Percentiles rank a stretch among this genome's conserved stretches.
Conservation (phyloP, 2,888 invertebrate species). For the Aphodius granarius region DNA sequence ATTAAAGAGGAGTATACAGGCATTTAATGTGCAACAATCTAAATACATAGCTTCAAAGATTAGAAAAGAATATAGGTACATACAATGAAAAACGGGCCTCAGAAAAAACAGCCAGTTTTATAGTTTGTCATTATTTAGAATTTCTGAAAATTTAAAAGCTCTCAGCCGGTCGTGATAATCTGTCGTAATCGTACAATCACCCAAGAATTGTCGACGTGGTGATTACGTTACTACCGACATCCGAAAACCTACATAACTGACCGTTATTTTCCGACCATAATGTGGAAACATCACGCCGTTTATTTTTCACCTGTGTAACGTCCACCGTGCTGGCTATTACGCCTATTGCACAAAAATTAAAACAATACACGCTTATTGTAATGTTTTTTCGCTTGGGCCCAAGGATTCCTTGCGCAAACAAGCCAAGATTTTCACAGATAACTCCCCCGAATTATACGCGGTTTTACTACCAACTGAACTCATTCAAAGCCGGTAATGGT, state of each 20-base stretch:
- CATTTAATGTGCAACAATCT: too few species aligned
- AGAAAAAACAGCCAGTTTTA: too few species aligned
- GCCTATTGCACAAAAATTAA: slow-evolving; percentile 23
- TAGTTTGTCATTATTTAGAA: too few species aligned
- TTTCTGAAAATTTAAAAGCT: too few species aligned
- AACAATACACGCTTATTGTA: slow-evolving; percentile 33
- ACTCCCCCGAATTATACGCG: slow-evolving; percentile 7
- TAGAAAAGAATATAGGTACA: too few species aligned
- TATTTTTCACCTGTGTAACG: background rate
- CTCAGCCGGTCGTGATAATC: background rate
- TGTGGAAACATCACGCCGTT: background rate
- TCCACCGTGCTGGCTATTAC: background rate
- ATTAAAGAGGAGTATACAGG: too few species aligned
- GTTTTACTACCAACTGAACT: background rate
- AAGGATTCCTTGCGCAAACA: slow-evolving; percentile 37
- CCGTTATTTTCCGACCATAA: background rate
- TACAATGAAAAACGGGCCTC: too few species aligned
- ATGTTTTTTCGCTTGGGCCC: slow-evolving; percentile 33
- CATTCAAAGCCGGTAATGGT: background rate
- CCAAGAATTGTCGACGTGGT: background rate
- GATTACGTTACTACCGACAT: background rate
- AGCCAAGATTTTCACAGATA: background rate
- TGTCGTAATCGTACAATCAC: background rate
- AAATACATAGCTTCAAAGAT: too few species aligned
- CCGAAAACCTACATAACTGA: background rate